Evolutionary conservation across 2,113 vertebrate species (phyloP), one percentile per base, ranked within the genome.

Genomic region (Greenwoodochromis staneri): DNA sequence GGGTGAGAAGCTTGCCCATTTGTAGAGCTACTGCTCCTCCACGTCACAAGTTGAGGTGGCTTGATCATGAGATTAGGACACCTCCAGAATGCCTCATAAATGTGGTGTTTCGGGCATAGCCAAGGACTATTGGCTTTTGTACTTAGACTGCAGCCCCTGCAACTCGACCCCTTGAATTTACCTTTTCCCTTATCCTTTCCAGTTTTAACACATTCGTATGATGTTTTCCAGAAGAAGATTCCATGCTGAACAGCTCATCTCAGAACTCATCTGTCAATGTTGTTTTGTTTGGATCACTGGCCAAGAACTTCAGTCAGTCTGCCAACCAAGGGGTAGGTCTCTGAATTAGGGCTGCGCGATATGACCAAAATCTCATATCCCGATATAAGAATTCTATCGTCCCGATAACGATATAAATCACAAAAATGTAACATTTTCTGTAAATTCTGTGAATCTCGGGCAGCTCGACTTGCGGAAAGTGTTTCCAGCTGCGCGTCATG

Each of bases 251-350:
- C 13, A 7, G 16, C 21, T 76, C 86, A 1, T 57, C 73, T 31
- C 87, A 80, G 27, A 55, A 38, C 29, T 1, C 10, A 1, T 93
- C 92, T 34, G 93, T 95, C 19, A 93, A 86, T n/a, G 9, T 92
- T 1, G 4, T 92, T 21, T 36, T 93, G 21, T 42, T 87, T 2
- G 94, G 94, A 80, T 53, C 42, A 3, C 76, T 95, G 61, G 94
- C 94, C 21, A 83, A 88, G 81, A 88, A 91, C 81, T 93, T 95
- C 85, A 87, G 7, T 73, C 38, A 55, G 11, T 16, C 51, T 19
- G 92, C 93, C 88, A 86, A 24, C 87, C 84, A 81, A 78, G 90
- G 88, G 90, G 94, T 95, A 84, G 2, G 91, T 85, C 34, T 3
- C 24, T 31, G 5, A 4, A 3, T 57, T 29, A 59, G 55, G 27